Percentiles rank a stretch among this genome's conserved stretches.
Evolutionary conservation across 1,140 invertebrate species (phyloP).

Genomic region (Panagrolaimus sp.): DNA sequence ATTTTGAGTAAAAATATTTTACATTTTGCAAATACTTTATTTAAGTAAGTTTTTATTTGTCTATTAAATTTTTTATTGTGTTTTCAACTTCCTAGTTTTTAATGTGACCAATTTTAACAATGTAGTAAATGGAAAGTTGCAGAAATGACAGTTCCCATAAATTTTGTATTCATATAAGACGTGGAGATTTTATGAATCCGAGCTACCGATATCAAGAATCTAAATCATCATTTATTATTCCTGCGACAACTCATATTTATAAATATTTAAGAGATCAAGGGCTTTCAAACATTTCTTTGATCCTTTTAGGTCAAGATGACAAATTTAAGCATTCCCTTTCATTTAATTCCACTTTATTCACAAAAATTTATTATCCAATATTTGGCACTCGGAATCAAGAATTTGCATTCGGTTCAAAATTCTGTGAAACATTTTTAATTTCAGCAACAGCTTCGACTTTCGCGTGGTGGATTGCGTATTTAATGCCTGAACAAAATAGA

Average conservation of each 20-base stretch:
- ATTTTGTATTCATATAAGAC: not conserved
- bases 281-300: too few species aligned
- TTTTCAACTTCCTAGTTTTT: not conserved
- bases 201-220: not conserved
- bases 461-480: slow-evolving; percentile 3
- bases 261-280: not conserved
- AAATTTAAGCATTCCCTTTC: too few species aligned
- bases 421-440: not conserved
- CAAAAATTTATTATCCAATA: too few species aligned
- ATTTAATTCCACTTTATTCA: too few species aligned
- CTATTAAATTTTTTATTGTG: not conserved
- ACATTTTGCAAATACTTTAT: not conserved
- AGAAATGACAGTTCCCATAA: not conserved
- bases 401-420: not conserved
- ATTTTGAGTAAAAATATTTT: not conserved
- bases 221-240: not conserved
- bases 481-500: not conserved
- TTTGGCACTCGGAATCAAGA: not conserved
- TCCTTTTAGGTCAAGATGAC: too few species aligned
- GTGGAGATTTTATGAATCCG: not conserved
- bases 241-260: not conserved
- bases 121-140: too few species aligned
- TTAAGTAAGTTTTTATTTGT: not conserved
- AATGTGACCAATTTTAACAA: too few species aligned
- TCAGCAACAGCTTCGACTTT: not conserved